These are phyloP conservation scores for Thaumatotibia leucotreta DNA, from an alignment of 1,140 invertebrate genomes.

Conservation along the genomic window DNA sequence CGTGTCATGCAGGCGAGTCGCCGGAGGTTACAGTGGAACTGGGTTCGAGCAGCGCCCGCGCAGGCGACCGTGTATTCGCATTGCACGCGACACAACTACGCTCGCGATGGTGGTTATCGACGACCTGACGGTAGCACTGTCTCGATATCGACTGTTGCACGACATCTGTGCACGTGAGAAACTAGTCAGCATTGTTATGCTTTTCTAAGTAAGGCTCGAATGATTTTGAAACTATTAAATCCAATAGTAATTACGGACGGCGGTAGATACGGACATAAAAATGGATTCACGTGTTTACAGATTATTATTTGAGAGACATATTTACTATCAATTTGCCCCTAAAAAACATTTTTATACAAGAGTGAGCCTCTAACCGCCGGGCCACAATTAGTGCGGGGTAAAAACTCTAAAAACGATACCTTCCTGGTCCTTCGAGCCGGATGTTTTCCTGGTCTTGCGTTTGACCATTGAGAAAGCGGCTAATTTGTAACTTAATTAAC, in stretches of 20 bases:
- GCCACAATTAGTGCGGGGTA: too few relatives aligned
- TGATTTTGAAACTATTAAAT: neutral
- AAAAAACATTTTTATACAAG: too few relatives aligned
- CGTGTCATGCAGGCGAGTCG: neutral
- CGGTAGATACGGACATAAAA: neutral
- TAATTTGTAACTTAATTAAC: neutral
- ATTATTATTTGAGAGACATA: too few relatives aligned
- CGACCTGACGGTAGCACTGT: neutral
- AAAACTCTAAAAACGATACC: neutral
- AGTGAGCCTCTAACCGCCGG: too few relatives aligned
- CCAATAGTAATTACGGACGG: too few relatives aligned
- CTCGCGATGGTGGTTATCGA: neutral
- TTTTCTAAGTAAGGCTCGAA: neutral
- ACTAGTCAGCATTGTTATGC: too few relatives aligned
- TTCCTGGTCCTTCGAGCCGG: conserved; percentile 3
- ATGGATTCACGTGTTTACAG: neutral
- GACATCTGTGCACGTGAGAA: neutral
- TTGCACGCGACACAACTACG: neutral
- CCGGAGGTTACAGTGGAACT: neutral
- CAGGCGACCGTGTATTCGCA: neutral
- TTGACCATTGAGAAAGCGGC: neutral
- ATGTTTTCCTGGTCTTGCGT: neutral
- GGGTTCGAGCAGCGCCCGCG: neutral
- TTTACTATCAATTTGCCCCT: too few relatives aligned
- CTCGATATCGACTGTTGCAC: neutral